Conservation (phyloP, 1,140 invertebrate genomes). For the Oryzaephilus surinamensis region DNA sequence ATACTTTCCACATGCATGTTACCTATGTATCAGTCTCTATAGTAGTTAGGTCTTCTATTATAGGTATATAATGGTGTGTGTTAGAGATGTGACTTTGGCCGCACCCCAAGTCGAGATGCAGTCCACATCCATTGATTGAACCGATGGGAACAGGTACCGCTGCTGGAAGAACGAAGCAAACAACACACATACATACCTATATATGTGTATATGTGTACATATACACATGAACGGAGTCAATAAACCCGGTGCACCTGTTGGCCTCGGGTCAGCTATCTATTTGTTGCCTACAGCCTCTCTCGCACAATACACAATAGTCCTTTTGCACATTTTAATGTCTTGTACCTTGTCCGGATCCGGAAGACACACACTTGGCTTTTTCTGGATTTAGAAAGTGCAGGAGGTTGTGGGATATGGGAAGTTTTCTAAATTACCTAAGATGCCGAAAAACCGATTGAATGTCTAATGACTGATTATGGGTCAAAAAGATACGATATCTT, state of each 20-base stretch:
- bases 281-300: slow-evolving; percentile 23
- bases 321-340: too few species aligned
- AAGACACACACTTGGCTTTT: too few species aligned
- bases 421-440: too few species aligned
- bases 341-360: too few species aligned
- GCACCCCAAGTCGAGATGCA: slow-evolving; percentile 11
- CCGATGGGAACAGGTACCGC: slow-evolving; percentile 11
- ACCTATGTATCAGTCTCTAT: background rate
- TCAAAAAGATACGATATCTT: too few species aligned
- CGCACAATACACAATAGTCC: slow-evolving; percentile 1
- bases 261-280: slow-evolving; percentile 30
- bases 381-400: too few species aligned
- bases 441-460: too few species aligned
- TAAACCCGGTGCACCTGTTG: slow-evolving; percentile 36
- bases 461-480: too few species aligned
- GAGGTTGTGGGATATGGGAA: too few species aligned
- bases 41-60: slow-evolving; percentile 2
- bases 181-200: slow-evolving; percentile 35
- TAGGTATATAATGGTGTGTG: slow-evolving; percentile 3
- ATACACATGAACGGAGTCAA: slow-evolving; percentile 32
- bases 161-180: slow-evolving; percentile 25
- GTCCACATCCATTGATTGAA: slow-evolving; percentile 18
- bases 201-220: too few species aligned
- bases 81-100: slow-evolving; percentile 7
- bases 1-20: slow-evolving; percentile 2